Evolutionary conservation across 2,113 vertebrate species (phyloP), one percentile per base, ranked within the genome.

Genomic region (Daphoenositta chrysoptera): DNA sequence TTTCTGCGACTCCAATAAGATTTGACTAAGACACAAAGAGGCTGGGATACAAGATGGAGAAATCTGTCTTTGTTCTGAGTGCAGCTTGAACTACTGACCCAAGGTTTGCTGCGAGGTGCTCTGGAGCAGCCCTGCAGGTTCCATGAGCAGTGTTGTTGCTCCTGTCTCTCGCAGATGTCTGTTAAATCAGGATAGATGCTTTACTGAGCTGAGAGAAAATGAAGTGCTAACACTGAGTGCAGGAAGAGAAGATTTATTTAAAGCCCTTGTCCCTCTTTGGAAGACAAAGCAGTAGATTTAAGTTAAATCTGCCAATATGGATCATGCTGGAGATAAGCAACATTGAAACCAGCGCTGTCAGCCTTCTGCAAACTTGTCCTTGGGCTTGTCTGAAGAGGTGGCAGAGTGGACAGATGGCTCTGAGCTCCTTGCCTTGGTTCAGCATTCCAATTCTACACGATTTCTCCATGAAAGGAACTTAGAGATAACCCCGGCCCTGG

Each of bases 141-240:
- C 86, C 48, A 13, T 4, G 16, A 58, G 19, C 64, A 30, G 0
- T 61, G 65, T 13, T 90, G 66, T 50, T 85, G 65, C 50, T 90
- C 23, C 70, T 2, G 0, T 76, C 63, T 82, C 42, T 80, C 58
- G 33, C 58, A 90, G 75, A 39, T 42, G 83, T 86, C 92, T 88
- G 87, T 58, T 91, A 91, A 91, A 92, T 85, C 85, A 86, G 94
- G 79, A 86, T 90, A 44, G 88, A 94, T 95, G 87, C 75, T 77
- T 58, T 28, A 48, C 35, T 94, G 33, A 4, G 48, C 70, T 76
- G 51, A 72, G 78, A 89, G 91, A 90, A 94, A 94, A 91, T 77
- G 61, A 96, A 95, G 81, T 73, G 66, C 91, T 96, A 87, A 48
- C 31, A 45, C 31, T 28, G 66, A 65, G 56, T 13, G 35, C 82